Evolutionary conservation across 1,140 invertebrate genomes (phyloP), one percentile per base, ranked within the genome.

Genomic region (Brachionus plicatilis): DNA sequence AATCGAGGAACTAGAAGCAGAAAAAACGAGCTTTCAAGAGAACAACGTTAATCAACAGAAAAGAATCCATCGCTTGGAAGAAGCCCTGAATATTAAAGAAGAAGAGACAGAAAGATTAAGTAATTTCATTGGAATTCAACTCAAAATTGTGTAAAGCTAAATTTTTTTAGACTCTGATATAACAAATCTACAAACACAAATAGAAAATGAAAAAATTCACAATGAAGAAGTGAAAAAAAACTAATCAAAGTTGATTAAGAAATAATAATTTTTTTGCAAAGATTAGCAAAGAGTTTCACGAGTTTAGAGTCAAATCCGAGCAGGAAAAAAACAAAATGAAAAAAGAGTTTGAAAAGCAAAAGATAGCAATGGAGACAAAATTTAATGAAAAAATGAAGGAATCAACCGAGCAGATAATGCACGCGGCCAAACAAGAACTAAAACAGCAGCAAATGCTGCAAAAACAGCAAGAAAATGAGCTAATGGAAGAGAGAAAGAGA

Each of bases 321-420:
- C 84, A 87, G 53, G 86, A 87, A 27, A 87, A 86, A 50, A 76
- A 78, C 5, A 84, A 86, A n/a, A 80, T 85, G 24, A 86, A 86
- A 85, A 86, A 78, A 85, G 78, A 85, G 79, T 84, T 88, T 47
- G 87, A 87, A 8, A 87, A 86, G 82, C 87, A 88, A 84, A 87
- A 86, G 80, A 66, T 83, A 50, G 86, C 87, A 80, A 85, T 88
- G 86, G 86, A 88, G 76, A 86, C 85, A 85, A 70, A 85, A 82
- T 86, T 86, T 85, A 84, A 86, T 8, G 86, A 87, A 27, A 86
- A 87, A 83, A 45, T 87, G 17, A 84, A 83, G 37, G 68, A 84
- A 78, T 86, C 86, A 4, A 86, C 85, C 33, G 86, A 68, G 53
- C 56, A 50, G 70, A 85, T 85, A 9, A 33, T 86, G 65, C 72